These are phyloP conservation scores for Crocuta crocuta DNA, from an alignment of 2,113 vertebrate species.

Conservation along the genomic window DNA sequence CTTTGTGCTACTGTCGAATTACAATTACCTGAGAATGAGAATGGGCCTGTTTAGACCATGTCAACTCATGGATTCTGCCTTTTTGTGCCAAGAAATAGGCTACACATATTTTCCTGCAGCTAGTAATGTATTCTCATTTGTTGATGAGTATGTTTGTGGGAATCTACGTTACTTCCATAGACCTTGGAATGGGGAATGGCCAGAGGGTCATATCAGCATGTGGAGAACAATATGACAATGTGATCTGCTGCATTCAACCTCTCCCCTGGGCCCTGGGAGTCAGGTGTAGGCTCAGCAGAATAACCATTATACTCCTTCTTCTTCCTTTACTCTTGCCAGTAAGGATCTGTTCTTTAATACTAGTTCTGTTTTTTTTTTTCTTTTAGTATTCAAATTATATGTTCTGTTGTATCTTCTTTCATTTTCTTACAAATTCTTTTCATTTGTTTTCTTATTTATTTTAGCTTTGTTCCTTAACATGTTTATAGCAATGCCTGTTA, in stretches of 20 bases:
- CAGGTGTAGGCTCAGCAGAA: not conserved
- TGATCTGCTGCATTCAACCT: rapidly evolving
- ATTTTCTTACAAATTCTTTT: not conserved
- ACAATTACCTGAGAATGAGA: constrained; percentile 90
- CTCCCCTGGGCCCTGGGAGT: not conserved
- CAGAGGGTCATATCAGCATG: not conserved
- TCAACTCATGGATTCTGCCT: constrained; percentile 89
- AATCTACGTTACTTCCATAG: not conserved
- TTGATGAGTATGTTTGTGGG: constrained; percentile 87
- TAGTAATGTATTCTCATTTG: constrained; percentile 92
- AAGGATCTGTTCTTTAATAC: not conserved
- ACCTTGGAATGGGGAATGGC: not conserved
- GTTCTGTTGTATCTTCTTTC: not conserved
- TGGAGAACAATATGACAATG: not conserved
- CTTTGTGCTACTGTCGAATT: constrained; percentile 91
- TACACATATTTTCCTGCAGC: constrained; percentile 92
- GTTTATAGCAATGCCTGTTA: not conserved
- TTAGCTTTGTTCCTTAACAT: not conserved
- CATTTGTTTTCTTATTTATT: not conserved
- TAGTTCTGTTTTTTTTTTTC: not conserved
- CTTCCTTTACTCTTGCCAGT: not conserved
- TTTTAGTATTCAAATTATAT: not conserved
- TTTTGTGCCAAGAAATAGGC: constrained; percentile 92
- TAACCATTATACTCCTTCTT: not conserved
- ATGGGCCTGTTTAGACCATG: constrained; percentile 88